Evolutionary conservation across 1,140 invertebrate genomes (phyloP).

Genomic region (Panulirus ornatus): DNA sequence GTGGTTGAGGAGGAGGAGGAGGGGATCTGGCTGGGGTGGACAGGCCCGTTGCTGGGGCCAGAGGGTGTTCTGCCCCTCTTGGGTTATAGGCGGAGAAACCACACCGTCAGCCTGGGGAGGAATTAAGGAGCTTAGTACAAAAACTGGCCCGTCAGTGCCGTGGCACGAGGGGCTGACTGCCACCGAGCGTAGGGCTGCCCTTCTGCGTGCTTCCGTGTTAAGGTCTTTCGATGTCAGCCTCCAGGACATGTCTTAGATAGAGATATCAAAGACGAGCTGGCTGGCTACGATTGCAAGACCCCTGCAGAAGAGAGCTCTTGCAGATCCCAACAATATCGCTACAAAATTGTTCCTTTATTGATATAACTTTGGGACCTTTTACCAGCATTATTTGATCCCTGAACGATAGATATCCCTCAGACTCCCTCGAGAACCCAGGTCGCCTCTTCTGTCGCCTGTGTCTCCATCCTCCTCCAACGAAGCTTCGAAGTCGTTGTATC

Average conservation of each 20-base stretch:
- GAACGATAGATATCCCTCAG: too few relatives aligned
- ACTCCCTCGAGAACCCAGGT: too few relatives aligned
- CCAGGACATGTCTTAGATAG: neutral
- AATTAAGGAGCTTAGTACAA: neutral
- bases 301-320: too few relatives aligned
- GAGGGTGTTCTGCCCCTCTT: neutral
- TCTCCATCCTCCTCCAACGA: neutral
- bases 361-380: too few relatives aligned
- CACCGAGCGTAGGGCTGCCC: neutral
- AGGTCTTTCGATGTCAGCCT: neutral
- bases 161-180: too few relatives aligned
- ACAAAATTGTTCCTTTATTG: too few relatives aligned
- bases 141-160: neutral
- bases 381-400: too few relatives aligned
- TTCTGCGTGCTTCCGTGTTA: neutral
- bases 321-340: too few relatives aligned
- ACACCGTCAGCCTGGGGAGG: neutral
- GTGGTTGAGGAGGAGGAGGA: neutral
- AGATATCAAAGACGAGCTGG: too few relatives aligned
- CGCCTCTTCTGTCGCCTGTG: neutral
- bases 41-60: neutral
- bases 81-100: constrained; percentile 25
- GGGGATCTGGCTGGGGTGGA: neutral
- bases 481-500: neutral
- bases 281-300: too few relatives aligned